Percentiles rank a stretch among this genome's conserved stretches.
Evolutionary conservation across 2,797 vertebrate genomes (phyloP).

Genomic region (Bryconaethiops microstoma): DNA sequence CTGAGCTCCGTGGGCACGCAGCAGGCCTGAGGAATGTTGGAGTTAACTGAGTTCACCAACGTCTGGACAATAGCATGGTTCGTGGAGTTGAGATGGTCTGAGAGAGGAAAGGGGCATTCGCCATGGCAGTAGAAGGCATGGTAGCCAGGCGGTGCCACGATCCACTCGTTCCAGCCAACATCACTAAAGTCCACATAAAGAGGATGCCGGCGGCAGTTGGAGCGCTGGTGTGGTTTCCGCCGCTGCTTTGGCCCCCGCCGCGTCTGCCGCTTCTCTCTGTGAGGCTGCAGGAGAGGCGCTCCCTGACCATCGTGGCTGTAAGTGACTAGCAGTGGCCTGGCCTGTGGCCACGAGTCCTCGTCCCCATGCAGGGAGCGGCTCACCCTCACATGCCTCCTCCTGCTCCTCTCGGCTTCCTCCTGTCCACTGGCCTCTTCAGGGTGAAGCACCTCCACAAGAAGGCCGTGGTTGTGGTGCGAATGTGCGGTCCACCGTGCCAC

Average conservation of each 20-base stretch:
- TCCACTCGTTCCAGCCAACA: slow-evolving; percentile 99
- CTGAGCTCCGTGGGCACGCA: slow-evolving; percentile 98
- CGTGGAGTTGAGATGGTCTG: slow-evolving; percentile 98
- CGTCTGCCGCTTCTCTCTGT: slow-evolving; percentile 91
- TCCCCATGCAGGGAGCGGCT: slow-evolving; percentile 94
- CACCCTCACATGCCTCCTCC: slow-evolving; percentile 89
- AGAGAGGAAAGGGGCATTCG: slow-evolving; percentile 96
- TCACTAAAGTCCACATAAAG: slow-evolving; percentile 99
- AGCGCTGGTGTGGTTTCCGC: slow-evolving; percentile 88
- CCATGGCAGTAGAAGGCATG: slow-evolving; percentile 98
- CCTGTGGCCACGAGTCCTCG: slow-evolving; percentile 90
- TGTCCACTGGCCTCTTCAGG: slow-evolving; percentile 75
- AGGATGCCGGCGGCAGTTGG: slow-evolving; percentile 92
- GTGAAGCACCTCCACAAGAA: slow-evolving; percentile 94
- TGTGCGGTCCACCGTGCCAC: slow-evolving; percentile 90
- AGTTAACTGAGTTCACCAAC: slow-evolving; percentile 98
- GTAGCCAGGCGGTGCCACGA: slow-evolving; percentile 96
- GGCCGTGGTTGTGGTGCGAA: slow-evolving; percentile 90
- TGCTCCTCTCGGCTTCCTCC: slow-evolving; percentile 66
- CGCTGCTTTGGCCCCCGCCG: slow-evolving; percentile 79
- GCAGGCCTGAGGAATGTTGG: slow-evolving; percentile 96
- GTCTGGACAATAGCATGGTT: slow-evolving; percentile 99
- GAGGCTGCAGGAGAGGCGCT: slow-evolving; percentile 87
- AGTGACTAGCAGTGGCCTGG: slow-evolving; percentile 93
- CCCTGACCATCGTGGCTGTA: slow-evolving; percentile 95